Base-by-base conservation (phyloP, 2,888 invertebrate genomes). In the Xiphydria camelus region DNA sequence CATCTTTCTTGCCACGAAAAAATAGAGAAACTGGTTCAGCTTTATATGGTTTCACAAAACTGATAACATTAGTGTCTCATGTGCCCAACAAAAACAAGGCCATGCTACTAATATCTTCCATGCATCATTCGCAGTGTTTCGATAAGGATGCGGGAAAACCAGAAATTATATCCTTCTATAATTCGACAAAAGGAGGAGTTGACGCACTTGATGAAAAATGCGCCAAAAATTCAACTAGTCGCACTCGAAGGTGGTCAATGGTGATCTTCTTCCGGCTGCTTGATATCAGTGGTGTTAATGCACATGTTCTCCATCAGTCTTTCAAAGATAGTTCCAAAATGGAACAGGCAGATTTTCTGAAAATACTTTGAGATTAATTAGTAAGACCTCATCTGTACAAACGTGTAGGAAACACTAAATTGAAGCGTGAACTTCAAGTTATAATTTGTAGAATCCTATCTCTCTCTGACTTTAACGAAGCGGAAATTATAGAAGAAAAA, bases 121-220 rank as follows among this genome's bases (percentile, higher is more conserved):
- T 59, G 56, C 59, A 63, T 42, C 46, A 53, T 33, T n/a, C n/a
- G n/a, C n/a, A n/a, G n/a, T n/a, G n/a, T n/a, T n/a, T n/a, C n/a
- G 34, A 38, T 29, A 43, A 51, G 34, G 26, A 43, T 7, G 42
- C 42, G 17, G 32, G 41, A 26, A 59, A 61, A 41, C 57, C 61
- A 23, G 57, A 62, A 45, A 61, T 58, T 5, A 60, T 60, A 12
- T 26, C 41, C 12, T 62, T 46, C 29, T 61, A 64, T 41, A 62
- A 61, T 46, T 46, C 39, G 20, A 62, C 58, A 12, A 61, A 63
- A 53, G 55, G 51, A 40, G 53, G 54, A 18, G 53, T 57, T 12
- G 54, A 60, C 42, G 37, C 47, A 17, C 26, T 62, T 7, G 59
- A 62, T 36, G 35, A 59, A 41, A 64, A 57, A 45, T 61, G 55